phyloP scores from a whole-genome alignment of 1,140 invertebrate species.

The Temnothorax curvispinosus region DNA sequence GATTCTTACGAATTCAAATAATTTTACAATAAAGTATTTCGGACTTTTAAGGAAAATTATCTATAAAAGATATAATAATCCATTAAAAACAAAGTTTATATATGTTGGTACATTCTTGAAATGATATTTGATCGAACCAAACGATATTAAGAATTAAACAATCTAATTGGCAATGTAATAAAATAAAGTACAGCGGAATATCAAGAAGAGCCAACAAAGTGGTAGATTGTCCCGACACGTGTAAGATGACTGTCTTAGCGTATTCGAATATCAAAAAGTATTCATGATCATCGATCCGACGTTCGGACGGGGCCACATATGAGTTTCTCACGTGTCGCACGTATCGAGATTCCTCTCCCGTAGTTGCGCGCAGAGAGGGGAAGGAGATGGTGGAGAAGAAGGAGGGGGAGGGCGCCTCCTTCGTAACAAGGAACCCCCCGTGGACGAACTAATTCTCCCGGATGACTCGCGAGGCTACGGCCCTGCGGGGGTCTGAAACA shows the following conservation, averaged over 20 bases:
- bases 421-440: constrained; percentile 84
- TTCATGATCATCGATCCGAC: constrained; percentile 49
- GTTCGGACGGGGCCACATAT: constrained; percentile 47
- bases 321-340: constrained; percentile 75
- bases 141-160: neutral
- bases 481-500: constrained; percentile 85
- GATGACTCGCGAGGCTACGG: constrained; percentile 83
- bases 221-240: constrained; percentile 16
- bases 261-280: constrained; percentile 14
- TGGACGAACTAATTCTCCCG: constrained; percentile 84
- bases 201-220: neutral
- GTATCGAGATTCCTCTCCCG: constrained; percentile 53
- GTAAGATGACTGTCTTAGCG: constrained; percentile 41
- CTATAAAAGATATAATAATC: neutral
- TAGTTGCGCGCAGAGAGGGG: constrained; percentile 10
- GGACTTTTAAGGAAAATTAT: neutral
- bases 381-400: constrained; percentile 16
- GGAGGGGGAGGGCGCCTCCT: constrained; percentile 69
- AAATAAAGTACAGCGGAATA: neutral
- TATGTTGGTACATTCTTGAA: neutral
- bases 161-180: neutral
- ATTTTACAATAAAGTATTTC: neutral
- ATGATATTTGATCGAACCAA: neutral
- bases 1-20: neutral
- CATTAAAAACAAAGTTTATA: neutral